phyloP scores from a whole-genome alignment of 2,113 vertebrate species.

The Pedionomus torquatus region DNA sequence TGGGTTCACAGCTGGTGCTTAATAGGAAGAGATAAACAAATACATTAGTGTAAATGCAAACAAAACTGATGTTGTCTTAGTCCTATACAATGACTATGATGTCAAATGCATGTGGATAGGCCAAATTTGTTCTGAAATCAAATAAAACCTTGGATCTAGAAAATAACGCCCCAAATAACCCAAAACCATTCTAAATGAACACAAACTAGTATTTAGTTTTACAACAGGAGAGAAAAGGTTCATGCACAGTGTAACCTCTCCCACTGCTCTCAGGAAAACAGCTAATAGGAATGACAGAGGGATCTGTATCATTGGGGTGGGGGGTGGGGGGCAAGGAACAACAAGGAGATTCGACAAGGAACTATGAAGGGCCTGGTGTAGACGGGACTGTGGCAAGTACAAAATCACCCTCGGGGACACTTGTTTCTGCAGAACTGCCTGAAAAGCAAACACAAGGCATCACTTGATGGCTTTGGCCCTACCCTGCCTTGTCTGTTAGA shows the following conservation, averaged over 20 bases:
- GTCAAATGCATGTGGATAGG: neutral
- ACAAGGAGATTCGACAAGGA: accelerated
- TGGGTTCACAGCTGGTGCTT: neutral
- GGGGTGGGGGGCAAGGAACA: neutral
- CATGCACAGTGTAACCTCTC: neutral
- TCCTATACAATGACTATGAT: neutral
- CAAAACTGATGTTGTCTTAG: neutral
- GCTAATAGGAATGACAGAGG: neutral
- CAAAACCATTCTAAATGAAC: neutral
- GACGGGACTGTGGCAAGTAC: neutral
- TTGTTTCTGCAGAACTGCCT: neutral
- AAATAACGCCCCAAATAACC: neutral
- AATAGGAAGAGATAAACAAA: neutral
- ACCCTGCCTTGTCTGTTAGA: too few relatives aligned
- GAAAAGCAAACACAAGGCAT: accelerated
- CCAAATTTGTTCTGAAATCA: neutral
- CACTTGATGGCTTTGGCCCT: neutral
- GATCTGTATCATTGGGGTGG: neutral
- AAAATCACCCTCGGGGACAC: neutral
- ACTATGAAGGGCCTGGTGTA: accelerated
- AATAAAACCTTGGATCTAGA: neutral
- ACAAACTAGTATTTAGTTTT: neutral
- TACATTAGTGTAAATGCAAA: neutral
- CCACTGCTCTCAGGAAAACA: neutral
- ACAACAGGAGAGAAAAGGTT: neutral